Conservation (phyloP, 2,797 vertebrate species). For the Coracias cyanogaster region DNA sequence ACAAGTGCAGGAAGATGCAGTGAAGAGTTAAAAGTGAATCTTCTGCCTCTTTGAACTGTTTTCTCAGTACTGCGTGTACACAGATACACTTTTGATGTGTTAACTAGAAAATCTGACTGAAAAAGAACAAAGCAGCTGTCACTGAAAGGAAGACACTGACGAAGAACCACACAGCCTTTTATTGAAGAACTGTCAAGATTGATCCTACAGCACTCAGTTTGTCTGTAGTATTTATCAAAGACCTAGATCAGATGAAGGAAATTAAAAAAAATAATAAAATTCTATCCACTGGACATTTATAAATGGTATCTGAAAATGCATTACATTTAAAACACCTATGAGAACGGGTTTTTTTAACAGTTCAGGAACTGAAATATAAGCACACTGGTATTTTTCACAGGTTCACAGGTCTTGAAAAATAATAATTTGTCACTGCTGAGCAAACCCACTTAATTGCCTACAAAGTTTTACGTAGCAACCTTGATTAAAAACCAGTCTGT, state of each 20-base stretch:
- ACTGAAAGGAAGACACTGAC: slow-evolving; percentile 89
- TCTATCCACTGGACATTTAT: slow-evolving; percentile 78
- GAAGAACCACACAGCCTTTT: slow-evolving; percentile 89
- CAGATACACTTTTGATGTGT: slow-evolving; percentile 92
- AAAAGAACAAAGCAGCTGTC: slow-evolving; percentile 94
- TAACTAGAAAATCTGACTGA: slow-evolving; percentile 92
- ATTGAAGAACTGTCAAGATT: slow-evolving; percentile 92
- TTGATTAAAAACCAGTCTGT: not conserved
- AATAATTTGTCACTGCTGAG: slow-evolving; percentile 20
- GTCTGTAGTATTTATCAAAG: slow-evolving; percentile 86
- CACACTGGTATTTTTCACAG: slow-evolving; percentile 21
- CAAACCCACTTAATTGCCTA: slow-evolving; percentile 20
- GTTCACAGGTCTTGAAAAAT: slow-evolving; percentile 37
- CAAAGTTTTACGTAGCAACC: slow-evolving; percentile 5
- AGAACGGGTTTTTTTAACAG: slow-evolving; percentile 45
- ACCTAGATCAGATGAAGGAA: slow-evolving; percentile 83
- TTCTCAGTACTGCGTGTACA: slow-evolving; percentile 82
- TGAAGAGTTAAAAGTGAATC: slow-evolving; percentile 84
- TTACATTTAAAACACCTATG: slow-evolving; percentile 75
- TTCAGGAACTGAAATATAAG: slow-evolving; percentile 1
- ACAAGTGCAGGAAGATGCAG: slow-evolving; percentile 78
- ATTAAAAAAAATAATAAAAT: slow-evolving; percentile 79
- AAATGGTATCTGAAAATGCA: slow-evolving; percentile 76
- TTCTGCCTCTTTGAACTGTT: slow-evolving; percentile 86
- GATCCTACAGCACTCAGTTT: slow-evolving; percentile 80